These are phyloP conservation scores for Dolichopus griseipennis DNA, from an alignment of 2,888 invertebrate genomes.

Conservation along the genomic window DNA sequence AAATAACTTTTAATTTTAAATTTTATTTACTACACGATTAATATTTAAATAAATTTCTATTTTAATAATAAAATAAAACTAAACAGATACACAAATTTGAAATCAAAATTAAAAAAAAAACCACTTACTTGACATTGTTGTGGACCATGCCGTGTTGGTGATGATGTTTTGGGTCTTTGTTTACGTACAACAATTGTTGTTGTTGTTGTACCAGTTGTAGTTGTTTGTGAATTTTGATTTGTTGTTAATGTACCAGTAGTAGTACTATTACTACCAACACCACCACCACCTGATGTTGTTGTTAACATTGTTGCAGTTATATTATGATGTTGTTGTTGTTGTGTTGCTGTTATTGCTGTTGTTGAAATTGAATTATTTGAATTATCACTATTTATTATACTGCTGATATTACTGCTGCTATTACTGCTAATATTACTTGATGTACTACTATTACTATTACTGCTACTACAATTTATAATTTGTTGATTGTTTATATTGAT, in stretches of 20 bases:
- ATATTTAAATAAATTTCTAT: no score
- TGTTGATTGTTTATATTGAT: constrained; percentile 15
- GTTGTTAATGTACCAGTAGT: constrained; percentile 23
- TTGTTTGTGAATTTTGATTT: constrained; percentile 24
- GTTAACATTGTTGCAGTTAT: constrained; percentile 31
- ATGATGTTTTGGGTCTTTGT: constrained; percentile 74
- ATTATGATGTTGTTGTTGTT: constrained; percentile 27
- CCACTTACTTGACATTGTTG: constrained; percentile 83
- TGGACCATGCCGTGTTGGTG: constrained; percentile 83
- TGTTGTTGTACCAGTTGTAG: constrained; percentile 26
- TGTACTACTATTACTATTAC: constrained; percentile 17
- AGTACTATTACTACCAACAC: constrained; percentile 22
- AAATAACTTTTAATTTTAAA: no score
- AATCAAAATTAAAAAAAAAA: no score
- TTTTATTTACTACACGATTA: no score
- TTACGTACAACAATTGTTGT: constrained; percentile 48
- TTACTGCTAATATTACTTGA: constrained; percentile 13
- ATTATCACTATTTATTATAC: constrained; percentile 17
- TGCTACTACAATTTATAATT: constrained; percentile 14
- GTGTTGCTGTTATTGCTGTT: constrained; percentile 19
- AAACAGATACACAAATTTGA: no score
- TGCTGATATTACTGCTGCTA: constrained; percentile 17
- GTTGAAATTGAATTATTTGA: constrained; percentile 20
- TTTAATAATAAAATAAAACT: no score
- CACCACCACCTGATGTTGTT: constrained; percentile 27